Base-by-base conservation (phyloP, 2,888 invertebrate genomes). In the Drosophila prostipennis region DNA sequence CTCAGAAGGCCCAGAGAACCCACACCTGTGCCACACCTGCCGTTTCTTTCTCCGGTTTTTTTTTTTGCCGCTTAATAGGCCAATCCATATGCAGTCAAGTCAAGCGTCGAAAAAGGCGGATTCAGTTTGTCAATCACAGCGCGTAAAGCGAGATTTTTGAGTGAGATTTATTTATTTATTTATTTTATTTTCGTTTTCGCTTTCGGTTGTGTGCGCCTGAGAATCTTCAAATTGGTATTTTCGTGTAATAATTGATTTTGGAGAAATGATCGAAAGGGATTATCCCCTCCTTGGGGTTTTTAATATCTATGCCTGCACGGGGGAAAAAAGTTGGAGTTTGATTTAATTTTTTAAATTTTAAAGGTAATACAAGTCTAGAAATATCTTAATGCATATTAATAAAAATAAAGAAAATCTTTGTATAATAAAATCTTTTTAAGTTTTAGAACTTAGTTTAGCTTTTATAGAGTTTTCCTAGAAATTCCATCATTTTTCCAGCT, bases 121-220 rank as follows among this genome's bases (percentile, higher is more conserved):
- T 68, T 67, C 46, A 7, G 68, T 53, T 68, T 68, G 68, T 69
- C 68, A 69, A 69, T 53, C 51, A 46, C 36, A 11, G 51, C 43
- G 53, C 29, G 45, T 26, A 46, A 53, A 56, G 36, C 48, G 67
- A 51, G n/a, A 65, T 49, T 67, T 64, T 64, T 16, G 29, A 51
- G 19, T 34, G 39, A 23, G 64, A 49, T 54, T 46, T 53, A 53
- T 63, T 40, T 57, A 8, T 39, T 32, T 67, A n/a, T 46, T 51
- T 29, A 2, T 14, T 14, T 34, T 14, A 36, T 39, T 8, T 19
- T 19, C n/a, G 2, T 19, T 19, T 3, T 23, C 7, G 23, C 10
- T 3, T 43, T 43, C 3, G 43, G 23, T 23, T 13, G 23, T n/a
- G 23, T 23, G 43, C 26, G 29, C 40, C 6, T n/a, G 40, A 34